Conservation (phyloP, 2,113 vertebrate species). For the Anarrhichthys ocellatus region DNA sequence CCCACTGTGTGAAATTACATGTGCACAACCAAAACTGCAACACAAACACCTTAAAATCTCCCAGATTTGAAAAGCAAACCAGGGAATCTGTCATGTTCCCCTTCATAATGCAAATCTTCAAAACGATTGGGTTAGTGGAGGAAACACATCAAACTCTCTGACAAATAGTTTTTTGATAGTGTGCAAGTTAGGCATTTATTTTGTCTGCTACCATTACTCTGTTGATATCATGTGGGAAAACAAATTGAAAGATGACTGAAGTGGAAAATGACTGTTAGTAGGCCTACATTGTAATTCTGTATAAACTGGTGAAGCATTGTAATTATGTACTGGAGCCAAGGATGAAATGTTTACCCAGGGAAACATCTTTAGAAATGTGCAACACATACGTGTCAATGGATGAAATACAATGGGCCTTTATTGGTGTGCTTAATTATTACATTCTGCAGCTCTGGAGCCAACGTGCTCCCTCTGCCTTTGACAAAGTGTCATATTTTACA, state of each 20-base stretch:
- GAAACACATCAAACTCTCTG: conserved; percentile 48
- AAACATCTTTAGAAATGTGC: conserved; percentile 34
- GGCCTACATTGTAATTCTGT: conserved; percentile 49
- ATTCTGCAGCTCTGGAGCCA: conserved; percentile 54
- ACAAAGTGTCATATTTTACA: conserved; percentile 75
- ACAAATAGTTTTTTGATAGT: conserved; percentile 49
- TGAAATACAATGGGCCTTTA: conserved; percentile 70
- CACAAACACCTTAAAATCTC: conserved; percentile 39
- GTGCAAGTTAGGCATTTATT: conserved; percentile 45
- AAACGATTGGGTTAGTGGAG: conserved; percentile 15
- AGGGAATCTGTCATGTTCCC: conserved; percentile 4
- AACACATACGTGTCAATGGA: conserved; percentile 55
- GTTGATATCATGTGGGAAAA: conserved; percentile 64
- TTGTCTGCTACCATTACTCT: conserved; percentile 34
- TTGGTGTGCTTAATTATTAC: conserved; percentile 73
- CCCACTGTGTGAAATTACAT: conserved; percentile 48
- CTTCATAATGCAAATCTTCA: conserved; percentile 18
- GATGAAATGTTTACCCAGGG: conserved; percentile 57
- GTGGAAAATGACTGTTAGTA: conserved; percentile 71
- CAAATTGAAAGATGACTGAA: conserved; percentile 75
- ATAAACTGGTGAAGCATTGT: conserved; percentile 60
- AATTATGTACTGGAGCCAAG: conserved; percentile 60
- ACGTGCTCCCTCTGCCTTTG: conserved; percentile 53
- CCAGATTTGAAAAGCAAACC: conserved; percentile 45
- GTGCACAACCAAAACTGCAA: conserved; percentile 30